Evolutionary conservation across 2,113 vertebrate species (phyloP).

Genomic region (Phyllostomus hastatus): DNA sequence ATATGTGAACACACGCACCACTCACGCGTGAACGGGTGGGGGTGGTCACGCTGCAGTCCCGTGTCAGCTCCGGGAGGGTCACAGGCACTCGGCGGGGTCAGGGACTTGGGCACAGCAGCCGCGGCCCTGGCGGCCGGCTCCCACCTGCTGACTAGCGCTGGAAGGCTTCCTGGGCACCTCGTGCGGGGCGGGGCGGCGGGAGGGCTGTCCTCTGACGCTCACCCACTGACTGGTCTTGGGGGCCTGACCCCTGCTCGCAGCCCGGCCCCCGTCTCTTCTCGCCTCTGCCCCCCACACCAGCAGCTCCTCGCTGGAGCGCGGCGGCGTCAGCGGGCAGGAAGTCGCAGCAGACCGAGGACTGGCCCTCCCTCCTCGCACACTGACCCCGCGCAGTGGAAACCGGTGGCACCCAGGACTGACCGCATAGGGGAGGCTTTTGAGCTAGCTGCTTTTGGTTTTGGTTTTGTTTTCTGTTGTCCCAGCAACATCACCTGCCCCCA

Average conservation of each 20-base stretch:
- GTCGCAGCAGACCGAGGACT: not conserved
- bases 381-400: not conserved
- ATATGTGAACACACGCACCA: not conserved
- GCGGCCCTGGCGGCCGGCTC: not conserved
- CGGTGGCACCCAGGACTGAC: not conserved
- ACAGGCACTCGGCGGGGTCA: not conserved
- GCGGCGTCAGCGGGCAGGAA: not conserved
- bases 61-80: not conserved
- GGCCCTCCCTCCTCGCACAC: not conserved
- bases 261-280: not conserved
- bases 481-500: not conserved
- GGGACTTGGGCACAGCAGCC: not conserved
- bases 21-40: fast-evolving
- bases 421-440: not conserved
- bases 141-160: not conserved
- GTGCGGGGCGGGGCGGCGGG: not conserved
- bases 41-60: no score
- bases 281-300: not conserved
- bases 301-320: not conserved
- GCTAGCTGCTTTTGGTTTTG: not conserved
- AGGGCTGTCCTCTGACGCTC: no score
- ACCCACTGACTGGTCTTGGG: not conserved
- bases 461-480: not conserved
- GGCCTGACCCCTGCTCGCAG: not conserved
- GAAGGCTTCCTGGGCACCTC: not conserved